These are phyloP conservation scores for Lepidochitona cinerea DNA, from an alignment of 2,888 invertebrate genomes.

Conservation along the genomic window DNA sequence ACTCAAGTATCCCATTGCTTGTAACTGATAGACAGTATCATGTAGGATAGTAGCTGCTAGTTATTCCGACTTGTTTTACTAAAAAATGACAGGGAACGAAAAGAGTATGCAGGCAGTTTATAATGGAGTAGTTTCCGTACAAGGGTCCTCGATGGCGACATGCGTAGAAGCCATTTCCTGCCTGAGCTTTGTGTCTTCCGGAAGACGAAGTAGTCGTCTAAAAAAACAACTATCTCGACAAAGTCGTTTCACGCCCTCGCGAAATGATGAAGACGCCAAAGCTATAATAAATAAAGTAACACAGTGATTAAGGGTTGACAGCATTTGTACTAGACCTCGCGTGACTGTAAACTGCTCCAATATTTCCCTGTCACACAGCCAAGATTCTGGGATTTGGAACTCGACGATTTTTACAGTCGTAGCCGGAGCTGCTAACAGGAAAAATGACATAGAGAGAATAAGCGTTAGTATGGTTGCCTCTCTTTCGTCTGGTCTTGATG, in stretches of 20 bases:
- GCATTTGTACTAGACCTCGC: neutral
- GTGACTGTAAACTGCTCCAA: neutral
- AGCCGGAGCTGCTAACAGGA: neutral
- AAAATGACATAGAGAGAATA: neutral
- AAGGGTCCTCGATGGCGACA: neutral
- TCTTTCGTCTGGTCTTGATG: neutral
- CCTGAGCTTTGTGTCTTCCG: neutral
- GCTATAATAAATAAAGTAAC: neutral
- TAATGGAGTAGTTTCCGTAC: neutral
- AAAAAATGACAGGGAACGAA: too few relatives aligned
- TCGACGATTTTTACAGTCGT: neutral
- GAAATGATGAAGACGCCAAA: neutral
- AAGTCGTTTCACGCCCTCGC: neutral
- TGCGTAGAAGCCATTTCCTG: constrained; percentile 1
- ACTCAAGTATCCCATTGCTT: too few relatives aligned
- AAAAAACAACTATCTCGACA: neutral
- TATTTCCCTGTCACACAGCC: neutral
- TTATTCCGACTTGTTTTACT: too few relatives aligned
- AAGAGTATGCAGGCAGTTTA: neutral
- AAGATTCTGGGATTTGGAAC: neutral
- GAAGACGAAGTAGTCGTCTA: neutral
- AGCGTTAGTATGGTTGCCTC: neutral
- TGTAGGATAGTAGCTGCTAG: too few relatives aligned
- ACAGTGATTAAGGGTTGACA: neutral
- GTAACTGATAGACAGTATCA: too few relatives aligned